These are phyloP conservation scores for Stichodactyla mertensii DNA, from an alignment of 64 coral and sea anemone species.

Conservation along the genomic window DNA sequence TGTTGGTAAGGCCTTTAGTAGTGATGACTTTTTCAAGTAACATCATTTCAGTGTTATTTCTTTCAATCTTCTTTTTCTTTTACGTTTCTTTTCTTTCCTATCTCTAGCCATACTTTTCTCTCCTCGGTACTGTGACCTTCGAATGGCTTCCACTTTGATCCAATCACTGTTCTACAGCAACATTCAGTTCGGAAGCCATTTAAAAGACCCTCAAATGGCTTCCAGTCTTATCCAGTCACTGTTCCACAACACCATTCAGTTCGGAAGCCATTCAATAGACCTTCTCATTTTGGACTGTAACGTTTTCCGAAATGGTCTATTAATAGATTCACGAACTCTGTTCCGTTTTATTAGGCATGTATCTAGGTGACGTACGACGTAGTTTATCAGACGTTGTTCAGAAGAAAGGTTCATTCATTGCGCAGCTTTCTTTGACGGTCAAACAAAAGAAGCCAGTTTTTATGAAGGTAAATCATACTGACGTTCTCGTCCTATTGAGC, in stretches of 20 bases:
- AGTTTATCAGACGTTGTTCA: constrained; percentile 67
- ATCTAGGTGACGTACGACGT: constrained; percentile 56
- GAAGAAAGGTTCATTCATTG: constrained; percentile 41
- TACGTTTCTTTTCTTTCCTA: neutral
- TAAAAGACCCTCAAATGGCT: too few relatives aligned
- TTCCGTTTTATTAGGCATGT: constrained; percentile 44
- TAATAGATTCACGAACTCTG: neutral
- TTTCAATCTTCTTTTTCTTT: neutral
- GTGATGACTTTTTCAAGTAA: neutral
- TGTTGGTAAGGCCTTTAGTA: constrained; percentile 47
- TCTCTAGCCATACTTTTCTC: too few relatives aligned
- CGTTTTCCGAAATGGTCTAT: neutral
- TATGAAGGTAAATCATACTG: constrained; percentile 35
- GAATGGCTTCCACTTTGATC: too few relatives aligned
- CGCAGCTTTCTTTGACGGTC: constrained; percentile 45
- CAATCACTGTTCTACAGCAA: too few relatives aligned
- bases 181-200: too few relatives aligned
- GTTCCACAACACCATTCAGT: too few relatives aligned
- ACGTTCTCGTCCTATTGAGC: too few relatives aligned
- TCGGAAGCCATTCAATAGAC: too few relatives aligned
- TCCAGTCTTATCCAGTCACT: too few relatives aligned
- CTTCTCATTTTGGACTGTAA: too few relatives aligned
- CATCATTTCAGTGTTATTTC: neutral
- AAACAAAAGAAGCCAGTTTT: constrained; percentile 58
- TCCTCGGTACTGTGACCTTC: too few relatives aligned